Evolutionary conservation across 2,113 vertebrate species (phyloP).

Genomic region (Pionites leucogaster): DNA sequence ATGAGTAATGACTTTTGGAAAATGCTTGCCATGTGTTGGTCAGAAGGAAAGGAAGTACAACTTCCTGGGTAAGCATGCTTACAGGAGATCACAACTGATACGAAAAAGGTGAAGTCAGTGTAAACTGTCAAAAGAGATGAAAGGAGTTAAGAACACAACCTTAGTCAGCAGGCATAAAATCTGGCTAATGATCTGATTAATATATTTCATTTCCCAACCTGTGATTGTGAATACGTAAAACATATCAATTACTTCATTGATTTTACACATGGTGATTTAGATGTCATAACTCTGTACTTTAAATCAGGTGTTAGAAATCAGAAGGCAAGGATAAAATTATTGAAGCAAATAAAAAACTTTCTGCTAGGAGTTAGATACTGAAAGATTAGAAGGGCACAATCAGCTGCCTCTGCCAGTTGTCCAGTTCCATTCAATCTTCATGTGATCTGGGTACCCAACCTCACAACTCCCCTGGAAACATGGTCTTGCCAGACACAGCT

Average conservation of each 20-base stretch:
- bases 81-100: conserved; percentile 27
- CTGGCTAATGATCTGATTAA: not conserved
- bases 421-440: not conserved
- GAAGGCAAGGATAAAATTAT: not conserved
- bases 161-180: not conserved
- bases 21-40: conserved; percentile 61
- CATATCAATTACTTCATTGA: not conserved
- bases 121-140: conserved; percentile 4
- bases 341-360: not conserved
- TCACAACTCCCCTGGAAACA: not conserved
- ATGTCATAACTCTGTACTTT: not conserved
- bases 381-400: not conserved
- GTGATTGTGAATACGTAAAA: not conserved
- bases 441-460: not conserved
- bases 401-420: not conserved
- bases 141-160: not conserved
- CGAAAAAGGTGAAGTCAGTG: conserved; percentile 35
- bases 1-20: not conserved
- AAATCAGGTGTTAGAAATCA: not conserved
- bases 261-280: not conserved
- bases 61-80: conserved; percentile 30
- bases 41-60: conserved; percentile 34
- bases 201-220: not conserved
- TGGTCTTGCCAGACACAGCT: not conserved
- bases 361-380: not conserved